These are phyloP conservation scores for Clepsis dumicolana DNA, from an alignment of 2,888 invertebrate species.

Conservation along the genomic window DNA sequence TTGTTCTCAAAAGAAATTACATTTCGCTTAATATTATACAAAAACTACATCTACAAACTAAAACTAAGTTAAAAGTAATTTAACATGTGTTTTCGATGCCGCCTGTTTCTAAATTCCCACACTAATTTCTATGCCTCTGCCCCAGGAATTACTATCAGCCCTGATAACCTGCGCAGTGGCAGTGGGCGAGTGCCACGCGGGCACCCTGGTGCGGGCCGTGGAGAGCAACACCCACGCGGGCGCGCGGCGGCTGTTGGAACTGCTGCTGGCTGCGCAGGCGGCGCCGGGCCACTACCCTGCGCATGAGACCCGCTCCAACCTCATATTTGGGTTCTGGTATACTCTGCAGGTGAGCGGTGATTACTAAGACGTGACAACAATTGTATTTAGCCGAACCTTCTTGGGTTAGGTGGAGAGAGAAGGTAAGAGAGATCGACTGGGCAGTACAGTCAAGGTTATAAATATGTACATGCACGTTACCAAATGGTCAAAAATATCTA, in stretches of 20 bases:
- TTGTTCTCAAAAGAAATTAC: too few relatives aligned
- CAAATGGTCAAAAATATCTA: too few relatives aligned
- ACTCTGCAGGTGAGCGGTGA: slow-evolving; percentile 90
- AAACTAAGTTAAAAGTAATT: too few relatives aligned
- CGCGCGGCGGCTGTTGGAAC: slow-evolving; percentile 87
- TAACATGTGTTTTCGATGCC: too few relatives aligned
- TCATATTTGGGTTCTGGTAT: slow-evolving; percentile 97
- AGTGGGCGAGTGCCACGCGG: slow-evolving; percentile 90
- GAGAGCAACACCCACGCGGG: slow-evolving; percentile 53
- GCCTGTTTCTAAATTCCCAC: neutral
- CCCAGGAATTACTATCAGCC: slow-evolving; percentile 89
- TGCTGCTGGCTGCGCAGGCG: slow-evolving; percentile 92
- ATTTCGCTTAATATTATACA: too few relatives aligned
- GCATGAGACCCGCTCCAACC: slow-evolving; percentile 94
- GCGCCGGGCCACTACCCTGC: slow-evolving; percentile 93
- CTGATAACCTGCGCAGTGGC: slow-evolving; percentile 90
- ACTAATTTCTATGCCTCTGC: neutral
- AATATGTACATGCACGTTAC: too few relatives aligned
- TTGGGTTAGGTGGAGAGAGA: too few relatives aligned
- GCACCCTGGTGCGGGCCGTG: slow-evolving; percentile 69
- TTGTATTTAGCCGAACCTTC: too few relatives aligned
- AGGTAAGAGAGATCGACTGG: too few relatives aligned
- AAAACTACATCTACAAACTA: too few relatives aligned
- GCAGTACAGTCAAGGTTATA: too few relatives aligned
- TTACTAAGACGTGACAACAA: too few relatives aligned